A percentile compares a stretch with the other conserved stretches of the same genome.
These are phyloP conservation scores for Neoarius graeffei DNA, from an alignment of 2,113 vertebrate genomes.

Conservation along the genomic window DNA sequence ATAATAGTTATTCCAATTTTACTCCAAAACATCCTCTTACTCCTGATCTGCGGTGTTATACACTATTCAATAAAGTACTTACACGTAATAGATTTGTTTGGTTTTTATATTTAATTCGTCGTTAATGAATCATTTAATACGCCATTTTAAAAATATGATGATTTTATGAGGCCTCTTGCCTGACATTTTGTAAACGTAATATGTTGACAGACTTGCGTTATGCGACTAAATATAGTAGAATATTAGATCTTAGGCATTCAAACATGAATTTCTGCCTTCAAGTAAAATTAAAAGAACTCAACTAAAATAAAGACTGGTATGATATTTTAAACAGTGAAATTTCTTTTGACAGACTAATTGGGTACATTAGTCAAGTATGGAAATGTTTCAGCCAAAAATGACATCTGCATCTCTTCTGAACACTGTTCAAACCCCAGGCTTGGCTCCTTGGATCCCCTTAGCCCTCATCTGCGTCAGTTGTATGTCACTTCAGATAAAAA, in stretches of 20 bases:
- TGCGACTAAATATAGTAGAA: not conserved
- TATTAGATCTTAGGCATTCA: not conserved
- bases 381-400: not conserved
- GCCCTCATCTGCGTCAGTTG: not conserved
- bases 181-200: not conserved
- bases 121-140: not conserved
- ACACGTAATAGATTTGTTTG: not conserved
- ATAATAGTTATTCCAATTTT: not conserved
- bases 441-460: not conserved
- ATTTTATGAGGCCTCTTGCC: not conserved
- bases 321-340: not conserved
- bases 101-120: not conserved
- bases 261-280: not conserved
- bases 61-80: not conserved
- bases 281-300: not conserved
- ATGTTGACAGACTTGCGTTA: not conserved
- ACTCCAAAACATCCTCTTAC: not conserved
- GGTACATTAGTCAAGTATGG: not conserved
- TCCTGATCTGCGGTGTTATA: not conserved
- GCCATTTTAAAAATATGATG: not conserved
- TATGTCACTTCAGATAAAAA: constrained; percentile 13
- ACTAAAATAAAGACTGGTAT: not conserved
- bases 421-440: not conserved
- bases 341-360: not conserved
- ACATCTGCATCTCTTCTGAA: not conserved